Percentiles rank a stretch among this genome's conserved stretches.
Evolutionary conservation across 1,140 invertebrate species (phyloP).

Genomic region (Drosophila carrolli): DNA sequence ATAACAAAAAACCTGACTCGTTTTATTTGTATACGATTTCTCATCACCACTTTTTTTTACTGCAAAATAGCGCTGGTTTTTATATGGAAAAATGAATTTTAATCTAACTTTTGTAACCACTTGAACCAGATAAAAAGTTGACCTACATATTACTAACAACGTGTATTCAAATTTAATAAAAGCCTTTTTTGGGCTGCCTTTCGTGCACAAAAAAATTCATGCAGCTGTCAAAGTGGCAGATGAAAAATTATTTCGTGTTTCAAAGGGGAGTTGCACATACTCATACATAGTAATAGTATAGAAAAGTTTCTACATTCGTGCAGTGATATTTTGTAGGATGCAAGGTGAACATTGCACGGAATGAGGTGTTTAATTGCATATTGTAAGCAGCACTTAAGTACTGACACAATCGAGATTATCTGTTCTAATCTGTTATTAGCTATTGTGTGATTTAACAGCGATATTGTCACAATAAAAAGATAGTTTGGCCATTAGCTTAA

Average conservation of each 20-base stretch:
- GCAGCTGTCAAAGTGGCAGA: conserved; percentile 21
- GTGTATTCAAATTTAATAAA: conserved; percentile 20
- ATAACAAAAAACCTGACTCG: neutral
- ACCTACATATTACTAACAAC: conserved; percentile 14
- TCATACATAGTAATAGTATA: conserved; percentile 1
- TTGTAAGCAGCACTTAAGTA: conserved; percentile 5
- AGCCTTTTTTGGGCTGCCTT: conserved; percentile 4
- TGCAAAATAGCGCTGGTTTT: neutral
- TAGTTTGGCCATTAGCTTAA: too few relatives aligned
- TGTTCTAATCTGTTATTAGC: neutral
- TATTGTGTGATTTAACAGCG: neutral
- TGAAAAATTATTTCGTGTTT: conserved; percentile 32
- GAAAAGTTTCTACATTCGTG: conserved; percentile 14
- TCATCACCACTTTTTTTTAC: neutral
- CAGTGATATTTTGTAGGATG: neutral
- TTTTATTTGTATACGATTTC: too few relatives aligned
- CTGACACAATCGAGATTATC: conserved; percentile 3
- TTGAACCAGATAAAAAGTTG: conserved; percentile 2
- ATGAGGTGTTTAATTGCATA: neutral
- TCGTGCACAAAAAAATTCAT: conserved; percentile 10
- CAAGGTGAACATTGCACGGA: neutral
- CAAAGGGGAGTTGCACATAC: neutral
- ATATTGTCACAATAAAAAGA: too few relatives aligned
- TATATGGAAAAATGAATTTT: neutral
- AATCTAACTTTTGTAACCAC: conserved; percentile 7